Percentiles rank a stretch among this genome's conserved stretches.
Evolutionary conservation across 30 jellyfish, hydroid and myxozoan species (phyloP).

Genomic region (Pelagia noctiluca): DNA sequence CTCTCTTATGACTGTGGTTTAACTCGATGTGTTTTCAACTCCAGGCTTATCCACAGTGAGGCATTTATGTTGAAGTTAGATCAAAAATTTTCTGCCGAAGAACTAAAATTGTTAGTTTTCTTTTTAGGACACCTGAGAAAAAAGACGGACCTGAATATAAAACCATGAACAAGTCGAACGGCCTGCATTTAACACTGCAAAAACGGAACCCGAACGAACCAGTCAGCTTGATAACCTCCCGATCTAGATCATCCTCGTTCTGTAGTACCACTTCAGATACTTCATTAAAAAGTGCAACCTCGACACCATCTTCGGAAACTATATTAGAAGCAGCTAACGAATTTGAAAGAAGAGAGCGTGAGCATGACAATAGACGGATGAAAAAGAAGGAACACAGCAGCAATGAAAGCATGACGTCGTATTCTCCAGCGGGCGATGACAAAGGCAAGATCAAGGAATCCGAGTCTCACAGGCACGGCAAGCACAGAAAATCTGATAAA

Average conservation of each 20-base stretch:
- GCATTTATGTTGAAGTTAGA: too few relatives aligned
- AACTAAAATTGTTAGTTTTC: too few relatives aligned
- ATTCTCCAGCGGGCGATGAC: conserved; percentile 38
- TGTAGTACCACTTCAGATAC: conserved; percentile 70
- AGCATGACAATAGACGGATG: background rate
- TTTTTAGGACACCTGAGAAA: conserved; percentile 71
- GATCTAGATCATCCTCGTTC: conserved; percentile 81
- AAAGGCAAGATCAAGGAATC: conserved; percentile 43
- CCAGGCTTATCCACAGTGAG: too few relatives aligned
- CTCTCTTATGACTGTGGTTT: too few relatives aligned
- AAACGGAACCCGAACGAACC: conserved; percentile 34
- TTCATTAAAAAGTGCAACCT: conserved; percentile 53
- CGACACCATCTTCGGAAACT: conserved; percentile 71
- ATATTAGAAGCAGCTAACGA: conserved; percentile 51
- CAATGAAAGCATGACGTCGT: conserved; percentile 70
- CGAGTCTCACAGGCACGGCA: conserved; percentile 48
- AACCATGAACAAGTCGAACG: conserved; percentile 36
- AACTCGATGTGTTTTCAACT: too few relatives aligned
- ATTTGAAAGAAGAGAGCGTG: conserved; percentile 34
- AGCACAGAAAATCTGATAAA: conserved; percentile 58
- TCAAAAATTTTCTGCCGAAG: too few relatives aligned
- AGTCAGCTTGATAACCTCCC: conserved; percentile 1
- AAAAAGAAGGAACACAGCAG: conserved; percentile 68
- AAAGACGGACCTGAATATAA: conserved; percentile 55
- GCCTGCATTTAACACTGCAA: conserved; percentile 44